Conservation (phyloP, 2,113 vertebrate genomes). For the rabbit (Oryctolagus cuniculus) region DNA sequence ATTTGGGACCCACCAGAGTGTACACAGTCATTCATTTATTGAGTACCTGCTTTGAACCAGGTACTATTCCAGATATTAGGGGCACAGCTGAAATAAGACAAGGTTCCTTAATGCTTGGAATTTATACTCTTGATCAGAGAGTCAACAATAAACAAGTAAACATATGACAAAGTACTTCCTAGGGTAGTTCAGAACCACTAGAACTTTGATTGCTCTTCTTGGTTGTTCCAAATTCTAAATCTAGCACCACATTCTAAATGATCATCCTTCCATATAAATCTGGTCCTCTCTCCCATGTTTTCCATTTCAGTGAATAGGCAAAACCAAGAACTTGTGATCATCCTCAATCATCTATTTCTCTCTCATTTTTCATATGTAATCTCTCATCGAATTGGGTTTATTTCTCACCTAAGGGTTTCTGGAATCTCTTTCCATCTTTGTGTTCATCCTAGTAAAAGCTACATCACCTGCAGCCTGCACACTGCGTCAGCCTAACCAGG, state of each 20-base stretch:
- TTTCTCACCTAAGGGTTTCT: constrained; percentile 24
- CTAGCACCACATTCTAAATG: not conserved
- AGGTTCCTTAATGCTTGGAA: not conserved
- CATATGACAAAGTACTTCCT: not conserved
- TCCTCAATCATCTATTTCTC: not conserved
- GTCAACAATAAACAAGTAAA: constrained; percentile 22
- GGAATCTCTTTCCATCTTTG: not conserved
- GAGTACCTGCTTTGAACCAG: constrained; percentile 26
- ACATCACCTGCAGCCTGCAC: not conserved
- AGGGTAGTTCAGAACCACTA: not conserved
- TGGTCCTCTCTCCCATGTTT: not conserved
- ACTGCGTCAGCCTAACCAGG: not conserved
- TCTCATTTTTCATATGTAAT: not conserved
- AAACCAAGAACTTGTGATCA: not conserved
- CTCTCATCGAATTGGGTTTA: not conserved
- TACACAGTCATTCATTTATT: constrained; percentile 48
- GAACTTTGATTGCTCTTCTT: constrained; percentile 27
- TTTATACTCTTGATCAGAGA: not conserved
- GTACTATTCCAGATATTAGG: not conserved
- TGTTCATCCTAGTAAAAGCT: not conserved
- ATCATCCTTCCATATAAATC: not conserved
- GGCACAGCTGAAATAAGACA: not conserved
- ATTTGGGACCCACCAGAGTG: constrained; percentile 61
- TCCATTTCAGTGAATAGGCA: not conserved
- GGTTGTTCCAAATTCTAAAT: constrained; percentile 48